These are phyloP conservation scores for Suncus etruscus DNA, from an alignment of 2,113 vertebrate genomes.

Conservation along the genomic window DNA sequence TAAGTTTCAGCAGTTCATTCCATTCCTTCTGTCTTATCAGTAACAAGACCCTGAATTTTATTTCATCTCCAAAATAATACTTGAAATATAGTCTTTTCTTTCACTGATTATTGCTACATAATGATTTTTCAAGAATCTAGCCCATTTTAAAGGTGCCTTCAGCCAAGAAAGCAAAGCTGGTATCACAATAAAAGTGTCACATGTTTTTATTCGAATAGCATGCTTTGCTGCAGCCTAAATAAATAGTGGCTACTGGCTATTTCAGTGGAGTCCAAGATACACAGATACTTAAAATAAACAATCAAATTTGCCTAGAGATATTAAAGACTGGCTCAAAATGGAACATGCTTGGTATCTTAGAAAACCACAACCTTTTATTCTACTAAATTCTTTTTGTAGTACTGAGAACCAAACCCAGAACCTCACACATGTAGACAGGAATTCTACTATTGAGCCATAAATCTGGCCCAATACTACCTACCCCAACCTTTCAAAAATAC, in stretches of 20 bases:
- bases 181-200: conserved; percentile 47
- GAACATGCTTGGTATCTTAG: conserved; percentile 7
- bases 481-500: neutral
- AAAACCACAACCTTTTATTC: neutral
- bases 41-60: neutral
- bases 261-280: conserved; percentile 8
- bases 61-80: conserved; percentile 1
- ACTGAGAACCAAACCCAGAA: too few species aligned
- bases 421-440: too few species aligned
- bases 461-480: neutral
- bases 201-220: conserved; percentile 43
- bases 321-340: conserved; percentile 33
- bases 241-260: conserved; percentile 26
- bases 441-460: too few species aligned
- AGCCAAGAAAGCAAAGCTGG: conserved; percentile 5
- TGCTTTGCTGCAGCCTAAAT: conserved; percentile 7
- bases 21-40: conserved; percentile 6
- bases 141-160: conserved; percentile 21
- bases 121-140: conserved; percentile 11
- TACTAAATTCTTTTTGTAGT: too few species aligned
- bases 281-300: conserved; percentile 27
- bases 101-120: neutral
- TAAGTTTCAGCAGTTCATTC: neutral
- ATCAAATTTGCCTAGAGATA: neutral
- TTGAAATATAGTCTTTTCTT: neutral